Base-by-base conservation (phyloP, 2,113 vertebrate species). In the Austrofundulus limnaeus region DNA sequence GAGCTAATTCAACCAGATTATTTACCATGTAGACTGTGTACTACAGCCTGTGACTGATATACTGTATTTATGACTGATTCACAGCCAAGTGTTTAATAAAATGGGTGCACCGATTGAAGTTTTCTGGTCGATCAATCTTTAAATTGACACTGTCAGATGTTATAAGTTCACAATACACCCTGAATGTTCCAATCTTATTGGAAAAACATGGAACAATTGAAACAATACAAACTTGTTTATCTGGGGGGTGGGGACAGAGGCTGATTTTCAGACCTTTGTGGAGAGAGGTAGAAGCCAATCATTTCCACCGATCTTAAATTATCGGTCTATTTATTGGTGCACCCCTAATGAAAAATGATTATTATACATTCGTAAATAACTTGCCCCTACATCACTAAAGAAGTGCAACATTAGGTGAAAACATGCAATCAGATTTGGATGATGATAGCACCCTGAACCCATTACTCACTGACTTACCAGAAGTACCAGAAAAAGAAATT, bases 11-110 rank as follows among this genome's bases (percentile, higher is more conserved):
- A 45, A 10, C 24, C 50, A 12, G 11, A 24, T 2, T 57, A 51
- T 52, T 78, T 21, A 39, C 10, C 37, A 75, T 77, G 28, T 16
- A 79, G 58, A 38, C n/a, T n/a, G n/a, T n/a, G n/a, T n/a, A n/a
- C n/a, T n/a, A n/a, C n/a, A n/a, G n/a, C n/a, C n/a, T 39, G 20
- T 20, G 14, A 11, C 24, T 25, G 17, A 61, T n/a, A 21, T 34
- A 23, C 13, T 28, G 28, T 28, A 61, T 50, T 23, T 43, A 24
- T 20, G 14, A 11, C 24, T 25, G 17, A 61, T 16, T 19, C 34
- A 23, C 16, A 11, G 5, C 13, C 16, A 58, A 38, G 43, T 28
- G 48, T 53, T 15, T 23, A 1, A 21, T n/a, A n/a, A n/a, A n/a
- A n/a, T n/a, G n/a, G n/a, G n/a, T n/a, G n/a, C n/a, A n/a, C n/a